phyloP scores from a whole-genome alignment of 2,113 vertebrate species.

The Sciurus niger region DNA sequence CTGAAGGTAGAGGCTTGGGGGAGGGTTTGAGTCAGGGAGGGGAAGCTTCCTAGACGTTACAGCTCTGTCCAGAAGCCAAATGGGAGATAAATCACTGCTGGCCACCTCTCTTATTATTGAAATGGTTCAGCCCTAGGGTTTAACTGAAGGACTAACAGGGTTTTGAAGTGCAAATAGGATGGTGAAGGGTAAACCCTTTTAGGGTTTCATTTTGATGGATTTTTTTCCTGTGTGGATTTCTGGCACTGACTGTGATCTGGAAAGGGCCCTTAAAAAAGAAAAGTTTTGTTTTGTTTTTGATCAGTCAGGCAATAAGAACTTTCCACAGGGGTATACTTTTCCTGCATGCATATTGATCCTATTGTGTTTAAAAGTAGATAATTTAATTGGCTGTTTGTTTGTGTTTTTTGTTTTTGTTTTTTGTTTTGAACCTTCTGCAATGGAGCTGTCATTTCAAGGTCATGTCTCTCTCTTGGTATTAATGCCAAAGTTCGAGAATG shows the following conservation, averaged over 20 bases:
- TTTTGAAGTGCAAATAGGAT: constrained; percentile 93
- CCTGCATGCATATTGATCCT: constrained; percentile 90
- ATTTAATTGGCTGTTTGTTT: constrained; percentile 87
- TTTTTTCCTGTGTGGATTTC: constrained; percentile 90
- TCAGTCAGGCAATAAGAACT: constrained; percentile 91
- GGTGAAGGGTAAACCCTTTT: constrained; percentile 91
- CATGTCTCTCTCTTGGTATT: constrained; percentile 85
- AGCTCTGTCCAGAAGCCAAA: constrained; percentile 89
- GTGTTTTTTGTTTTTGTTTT: constrained; percentile 72
- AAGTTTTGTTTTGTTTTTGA: constrained; percentile 93
- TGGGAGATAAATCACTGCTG: constrained; percentile 90
- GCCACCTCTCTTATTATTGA: constrained; percentile 90
- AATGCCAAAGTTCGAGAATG: constrained; percentile 76
- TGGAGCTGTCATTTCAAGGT: constrained; percentile 89
- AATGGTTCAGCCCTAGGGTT: constrained; percentile 90
- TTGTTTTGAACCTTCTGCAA: constrained; percentile 79
- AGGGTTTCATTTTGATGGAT: constrained; percentile 91
- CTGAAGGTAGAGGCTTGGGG: constrained; percentile 54
- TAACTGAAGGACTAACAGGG: constrained; percentile 89
- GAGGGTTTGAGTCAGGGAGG: constrained; percentile 69
- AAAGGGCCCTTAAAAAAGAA: constrained; percentile 86
- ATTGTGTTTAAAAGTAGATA: constrained; percentile 92
- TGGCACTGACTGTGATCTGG: constrained; percentile 93
- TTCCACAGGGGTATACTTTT: constrained; percentile 89
- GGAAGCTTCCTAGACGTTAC: constrained; percentile 86